phyloP scores from a whole-genome alignment of 2,113 vertebrate genomes.

The Brienomyrus brachyistius region DNA sequence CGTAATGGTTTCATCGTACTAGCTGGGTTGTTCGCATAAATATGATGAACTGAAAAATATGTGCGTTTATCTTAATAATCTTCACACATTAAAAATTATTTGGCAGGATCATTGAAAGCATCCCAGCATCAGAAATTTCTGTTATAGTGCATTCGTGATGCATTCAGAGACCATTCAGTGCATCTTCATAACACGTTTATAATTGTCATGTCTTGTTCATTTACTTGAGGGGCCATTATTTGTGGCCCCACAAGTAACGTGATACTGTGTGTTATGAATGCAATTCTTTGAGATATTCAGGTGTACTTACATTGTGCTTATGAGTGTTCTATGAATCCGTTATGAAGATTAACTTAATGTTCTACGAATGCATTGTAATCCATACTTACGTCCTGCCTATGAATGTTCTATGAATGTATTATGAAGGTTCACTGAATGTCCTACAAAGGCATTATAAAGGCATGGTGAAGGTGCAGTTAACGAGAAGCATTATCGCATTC shows the following conservation, averaged over 20 bases:
- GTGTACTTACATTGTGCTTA: background rate
- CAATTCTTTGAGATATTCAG: background rate
- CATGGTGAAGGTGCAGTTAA: background rate
- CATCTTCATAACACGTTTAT: background rate
- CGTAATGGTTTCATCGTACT: background rate
- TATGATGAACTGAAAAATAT: background rate
- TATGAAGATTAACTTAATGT: no score
- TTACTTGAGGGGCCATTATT: background rate
- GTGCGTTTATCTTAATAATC: background rate
- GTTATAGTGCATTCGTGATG: background rate
- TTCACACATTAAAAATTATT: background rate
- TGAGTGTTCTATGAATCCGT: background rate
- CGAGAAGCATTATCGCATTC: background rate
- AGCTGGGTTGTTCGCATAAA: background rate
- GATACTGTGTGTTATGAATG: background rate
- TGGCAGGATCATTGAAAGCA: background rate
- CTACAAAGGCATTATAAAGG: background rate
- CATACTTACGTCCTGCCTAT: no score
- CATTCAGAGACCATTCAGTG: background rate
- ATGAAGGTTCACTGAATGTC: background rate
- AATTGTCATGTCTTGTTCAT: background rate
- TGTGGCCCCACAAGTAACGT: no score
- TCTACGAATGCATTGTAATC: no score
- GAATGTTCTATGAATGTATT: background rate
- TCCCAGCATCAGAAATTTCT: background rate